Percentiles rank a stretch among this genome's conserved stretches.
phyloP scores from a whole-genome alignment of 2,888 invertebrate species.

The Drosophila affinis region DNA sequence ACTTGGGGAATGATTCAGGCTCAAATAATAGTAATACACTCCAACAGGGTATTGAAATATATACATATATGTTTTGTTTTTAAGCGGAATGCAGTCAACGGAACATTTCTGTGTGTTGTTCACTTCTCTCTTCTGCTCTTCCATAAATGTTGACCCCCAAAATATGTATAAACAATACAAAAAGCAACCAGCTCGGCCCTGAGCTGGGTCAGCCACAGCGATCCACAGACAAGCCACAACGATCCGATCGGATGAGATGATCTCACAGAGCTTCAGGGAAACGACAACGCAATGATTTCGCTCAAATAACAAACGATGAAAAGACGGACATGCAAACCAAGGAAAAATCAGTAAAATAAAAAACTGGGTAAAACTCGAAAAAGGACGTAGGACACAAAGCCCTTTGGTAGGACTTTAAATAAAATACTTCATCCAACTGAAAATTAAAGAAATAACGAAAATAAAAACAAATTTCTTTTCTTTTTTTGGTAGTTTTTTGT shows the following conservation, averaged over 20 bases:
- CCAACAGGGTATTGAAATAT: too few species aligned
- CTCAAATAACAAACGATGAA: not conserved
- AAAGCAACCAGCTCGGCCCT: conserved; percentile 54
- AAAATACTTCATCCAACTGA: too few species aligned
- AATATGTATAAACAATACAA: conserved; percentile 35
- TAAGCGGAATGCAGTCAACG: conserved; percentile 51
- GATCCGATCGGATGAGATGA: conserved; percentile 17
- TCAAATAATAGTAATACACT: too few species aligned
- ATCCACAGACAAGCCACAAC: conserved; percentile 16
- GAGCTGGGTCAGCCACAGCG: conserved; percentile 55
- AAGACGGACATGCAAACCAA: not conserved
- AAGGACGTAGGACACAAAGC: too few species aligned
- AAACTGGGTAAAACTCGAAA: too few species aligned
- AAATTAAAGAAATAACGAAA: not conserved
- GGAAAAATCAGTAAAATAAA: too few species aligned
- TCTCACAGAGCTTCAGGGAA: conserved; percentile 23
- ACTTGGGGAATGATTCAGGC: not conserved
- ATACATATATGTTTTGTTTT: too few species aligned
- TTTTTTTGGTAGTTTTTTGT: conserved; percentile 5
- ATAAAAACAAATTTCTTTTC: not conserved
- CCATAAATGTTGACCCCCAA: conserved; percentile 65
- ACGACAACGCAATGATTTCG: conserved; percentile 5
- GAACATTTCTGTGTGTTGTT: conserved; percentile 47
- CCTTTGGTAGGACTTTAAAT: too few species aligned
- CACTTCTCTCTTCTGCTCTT: conserved; percentile 17